These are phyloP conservation scores for Diabrotica balteata DNA, from an alignment of 2,888 invertebrate species.

Conservation along the genomic window DNA sequence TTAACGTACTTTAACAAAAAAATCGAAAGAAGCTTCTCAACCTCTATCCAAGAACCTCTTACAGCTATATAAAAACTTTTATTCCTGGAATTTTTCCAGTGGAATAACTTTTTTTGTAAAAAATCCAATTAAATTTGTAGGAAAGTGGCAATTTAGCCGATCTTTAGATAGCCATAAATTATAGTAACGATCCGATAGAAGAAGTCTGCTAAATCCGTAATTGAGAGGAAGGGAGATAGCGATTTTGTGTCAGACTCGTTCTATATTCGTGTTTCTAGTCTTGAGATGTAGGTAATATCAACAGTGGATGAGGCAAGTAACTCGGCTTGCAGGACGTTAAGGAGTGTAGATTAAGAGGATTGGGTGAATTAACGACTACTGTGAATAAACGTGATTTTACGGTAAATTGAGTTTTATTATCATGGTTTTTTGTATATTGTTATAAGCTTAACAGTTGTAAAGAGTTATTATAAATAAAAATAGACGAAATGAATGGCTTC, in stretches of 20 bases:
- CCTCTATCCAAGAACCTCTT: not conserved
- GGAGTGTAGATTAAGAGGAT: slow-evolving; percentile 17
- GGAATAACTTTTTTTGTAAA: slow-evolving; percentile 23
- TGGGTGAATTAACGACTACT: not conserved
- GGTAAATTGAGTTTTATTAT: not conserved
- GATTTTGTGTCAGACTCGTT: slow-evolving; percentile 5
- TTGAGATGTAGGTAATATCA: slow-evolving; percentile 26
- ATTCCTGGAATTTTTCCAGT: slow-evolving; percentile 2
- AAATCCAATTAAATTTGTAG: slow-evolving; percentile 26
- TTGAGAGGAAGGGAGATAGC: slow-evolving; percentile 22
- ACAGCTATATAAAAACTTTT: slow-evolving; percentile 15
- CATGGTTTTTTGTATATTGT: too few species aligned
- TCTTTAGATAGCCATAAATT: slow-evolving; percentile 29
- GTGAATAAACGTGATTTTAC: not conserved
- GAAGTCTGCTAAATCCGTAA: slow-evolving; percentile 24
- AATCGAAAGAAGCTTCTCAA: not conserved
- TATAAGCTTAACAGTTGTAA: too few species aligned
- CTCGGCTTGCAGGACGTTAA: slow-evolving; percentile 20
- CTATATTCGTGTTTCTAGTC: slow-evolving; percentile 6
- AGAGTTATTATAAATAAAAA: too few species aligned
- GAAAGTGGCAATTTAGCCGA: slow-evolving; percentile 21
- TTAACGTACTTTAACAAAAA: not conserved
- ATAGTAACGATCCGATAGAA: slow-evolving; percentile 33
- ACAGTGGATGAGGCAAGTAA: slow-evolving; percentile 30
- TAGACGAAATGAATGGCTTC: too few species aligned